A percentile compares a stretch with the other conserved stretches of the same genome.
Conservation (phyloP, 2,113 vertebrate species). For the Balaeniceps rex region DNA sequence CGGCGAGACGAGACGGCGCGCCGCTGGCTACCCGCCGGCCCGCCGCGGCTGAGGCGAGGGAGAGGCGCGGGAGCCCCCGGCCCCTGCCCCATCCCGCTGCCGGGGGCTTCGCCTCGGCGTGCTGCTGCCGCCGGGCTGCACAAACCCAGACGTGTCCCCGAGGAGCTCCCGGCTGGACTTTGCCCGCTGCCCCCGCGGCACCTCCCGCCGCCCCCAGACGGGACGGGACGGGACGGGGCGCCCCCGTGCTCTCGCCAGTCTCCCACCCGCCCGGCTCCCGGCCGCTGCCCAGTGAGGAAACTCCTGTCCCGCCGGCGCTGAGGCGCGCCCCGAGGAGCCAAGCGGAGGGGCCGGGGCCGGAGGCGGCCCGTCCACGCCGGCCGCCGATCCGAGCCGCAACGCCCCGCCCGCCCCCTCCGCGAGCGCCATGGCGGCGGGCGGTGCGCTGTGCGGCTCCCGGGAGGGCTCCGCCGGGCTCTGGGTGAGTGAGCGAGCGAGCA, state of each 20-base stretch:
- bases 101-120: background rate
- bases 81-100: no score
- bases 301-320: background rate
- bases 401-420: no score
- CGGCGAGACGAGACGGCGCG: no score
- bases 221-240: background rate
- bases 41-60: no score
- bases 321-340: no score
- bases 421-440: background rate
- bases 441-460: background rate
- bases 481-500: background rate
- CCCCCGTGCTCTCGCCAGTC: background rate
- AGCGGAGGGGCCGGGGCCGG: no score
- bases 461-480: background rate
- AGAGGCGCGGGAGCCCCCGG: no score
- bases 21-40: background rate
- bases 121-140: background rate
- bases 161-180: background rate
- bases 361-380: background rate
- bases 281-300: background rate
- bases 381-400: background rate
- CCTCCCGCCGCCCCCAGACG: no score
- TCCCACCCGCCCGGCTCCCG: no score
- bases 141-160: background rate
- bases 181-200: background rate